phyloP scores from a whole-genome alignment of 2,888 invertebrate species.

The Chironomus riparius region DNA sequence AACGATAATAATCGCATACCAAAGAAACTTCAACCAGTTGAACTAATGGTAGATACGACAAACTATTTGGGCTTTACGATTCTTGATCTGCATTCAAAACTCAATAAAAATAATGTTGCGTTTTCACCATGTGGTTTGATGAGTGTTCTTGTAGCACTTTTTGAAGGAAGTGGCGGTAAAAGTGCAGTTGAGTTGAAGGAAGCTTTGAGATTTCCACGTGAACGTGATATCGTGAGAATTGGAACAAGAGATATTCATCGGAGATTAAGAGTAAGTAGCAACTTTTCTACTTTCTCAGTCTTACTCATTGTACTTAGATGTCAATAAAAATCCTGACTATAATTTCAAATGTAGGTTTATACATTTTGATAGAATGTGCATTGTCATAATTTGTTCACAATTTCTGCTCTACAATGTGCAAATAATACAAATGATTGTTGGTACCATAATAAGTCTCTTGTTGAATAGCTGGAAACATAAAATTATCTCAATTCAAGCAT shows the following conservation, averaged over 20 bases:
- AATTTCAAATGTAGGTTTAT: too few relatives aligned
- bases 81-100: conserved; percentile 59
- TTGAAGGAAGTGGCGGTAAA: conserved; percentile 66
- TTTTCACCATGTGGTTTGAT: conserved; percentile 76
- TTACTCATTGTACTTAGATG: too few relatives aligned
- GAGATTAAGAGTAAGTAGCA: conserved; percentile 59
- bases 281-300: too few relatives aligned
- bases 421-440: too few relatives aligned
- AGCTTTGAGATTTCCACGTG: conserved; percentile 60
- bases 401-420: too few relatives aligned
- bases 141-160: conserved; percentile 68
- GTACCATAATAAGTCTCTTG: too few relatives aligned
- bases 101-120: conserved; percentile 70
- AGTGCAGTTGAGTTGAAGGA: conserved; percentile 63
- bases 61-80: conserved; percentile 64
- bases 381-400: too few relatives aligned
- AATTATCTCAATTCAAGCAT: too few relatives aligned
- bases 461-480: too few relatives aligned
- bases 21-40: conserved; percentile 45
- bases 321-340: too few relatives aligned
- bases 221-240: conserved; percentile 61
- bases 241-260: conserved; percentile 77
- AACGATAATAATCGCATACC: conserved; percentile 22
- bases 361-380: too few relatives aligned
- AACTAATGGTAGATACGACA: conserved; percentile 70